Conservation (phyloP, 2,888 invertebrate species). For the Dasysyrphus albostriatus region DNA sequence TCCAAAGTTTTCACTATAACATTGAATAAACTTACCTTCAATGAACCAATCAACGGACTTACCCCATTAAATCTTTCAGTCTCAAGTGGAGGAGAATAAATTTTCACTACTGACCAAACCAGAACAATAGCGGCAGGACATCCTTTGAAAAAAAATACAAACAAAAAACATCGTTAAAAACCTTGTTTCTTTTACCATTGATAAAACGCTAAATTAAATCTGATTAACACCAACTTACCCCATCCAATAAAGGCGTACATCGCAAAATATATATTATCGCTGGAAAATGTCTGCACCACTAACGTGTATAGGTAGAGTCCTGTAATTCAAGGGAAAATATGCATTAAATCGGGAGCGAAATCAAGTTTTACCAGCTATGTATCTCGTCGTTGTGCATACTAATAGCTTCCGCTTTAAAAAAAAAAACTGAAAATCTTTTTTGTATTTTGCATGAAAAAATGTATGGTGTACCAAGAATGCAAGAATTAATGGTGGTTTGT, state of each 20-base stretch:
- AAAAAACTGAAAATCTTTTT: not conserved
- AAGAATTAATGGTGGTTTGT: conserved; percentile 23
- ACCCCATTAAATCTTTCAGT: conserved; percentile 82
- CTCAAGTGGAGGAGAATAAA: conserved; percentile 80
- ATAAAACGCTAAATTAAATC: not conserved
- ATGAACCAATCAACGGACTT: conserved; percentile 72
- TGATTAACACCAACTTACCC: conserved; percentile 87
- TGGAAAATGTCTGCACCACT: conserved; percentile 93
- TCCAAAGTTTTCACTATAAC: conserved; percentile 10
- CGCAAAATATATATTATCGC: conserved; percentile 92
- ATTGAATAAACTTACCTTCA: conserved; percentile 14
- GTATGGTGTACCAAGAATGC: conserved; percentile 33
- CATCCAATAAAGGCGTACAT: conserved; percentile 93
- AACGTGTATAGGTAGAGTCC: conserved; percentile 94
- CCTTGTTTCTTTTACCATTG: not conserved
- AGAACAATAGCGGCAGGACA: conserved; percentile 82
- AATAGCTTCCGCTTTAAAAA: not conserved
- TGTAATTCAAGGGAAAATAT: conserved; percentile 79
- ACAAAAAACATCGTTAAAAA: conserved; percentile 3
- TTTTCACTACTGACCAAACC: conserved; percentile 82
- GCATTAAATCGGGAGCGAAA: conserved; percentile 25
- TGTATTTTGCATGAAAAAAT: conserved; percentile 11
- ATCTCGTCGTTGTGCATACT: conserved; percentile 22
- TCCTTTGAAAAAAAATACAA: conserved; percentile 76
- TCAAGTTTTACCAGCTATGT: conserved; percentile 1